Conservation (phyloP, 2,797 vertebrate genomes). For the Spheniscus humboldti region DNA sequence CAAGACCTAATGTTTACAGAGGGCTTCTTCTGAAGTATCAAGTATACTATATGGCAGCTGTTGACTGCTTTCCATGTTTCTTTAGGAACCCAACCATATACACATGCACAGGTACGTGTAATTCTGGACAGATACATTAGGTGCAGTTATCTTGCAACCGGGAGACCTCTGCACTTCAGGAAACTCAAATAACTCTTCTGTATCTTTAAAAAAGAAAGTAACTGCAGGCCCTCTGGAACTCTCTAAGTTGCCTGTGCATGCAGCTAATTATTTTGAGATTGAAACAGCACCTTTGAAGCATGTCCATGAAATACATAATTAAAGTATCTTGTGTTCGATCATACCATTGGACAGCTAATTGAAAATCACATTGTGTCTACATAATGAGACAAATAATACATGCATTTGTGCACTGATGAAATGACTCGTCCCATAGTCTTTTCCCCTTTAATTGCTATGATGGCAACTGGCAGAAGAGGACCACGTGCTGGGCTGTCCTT, state of each 20-base stretch:
- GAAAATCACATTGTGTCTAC: slow-evolving; percentile 55
- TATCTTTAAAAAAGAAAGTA: neutral
- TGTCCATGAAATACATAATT: slow-evolving; percentile 55
- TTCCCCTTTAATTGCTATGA: slow-evolving; percentile 21
- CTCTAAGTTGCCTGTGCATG: neutral
- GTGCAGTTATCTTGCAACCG: neutral
- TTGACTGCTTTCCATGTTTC: neutral
- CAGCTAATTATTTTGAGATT: slow-evolving; percentile 52
- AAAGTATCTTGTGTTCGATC: slow-evolving; percentile 39
- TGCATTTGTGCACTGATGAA: neutral
- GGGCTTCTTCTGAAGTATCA: neutral
- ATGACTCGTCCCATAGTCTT: neutral
- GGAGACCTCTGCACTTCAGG: neutral
- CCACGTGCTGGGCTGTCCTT: slow-evolving; percentile 38
- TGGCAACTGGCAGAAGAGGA: slow-evolving; percentile 7
- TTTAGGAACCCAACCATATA: neutral
- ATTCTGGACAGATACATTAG: neutral
- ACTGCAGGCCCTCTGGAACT: neutral
- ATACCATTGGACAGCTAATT: slow-evolving; percentile 34
- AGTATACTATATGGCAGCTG: neutral
- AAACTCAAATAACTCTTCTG: neutral
- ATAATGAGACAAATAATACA: slow-evolving; percentile 51
- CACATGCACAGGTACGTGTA: fast-evolving
- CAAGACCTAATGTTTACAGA: neutral
- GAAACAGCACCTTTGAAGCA: slow-evolving; percentile 54